phyloP scores from a whole-genome alignment of 2,888 invertebrate species.

The Hipparchia sbordonii region DNA sequence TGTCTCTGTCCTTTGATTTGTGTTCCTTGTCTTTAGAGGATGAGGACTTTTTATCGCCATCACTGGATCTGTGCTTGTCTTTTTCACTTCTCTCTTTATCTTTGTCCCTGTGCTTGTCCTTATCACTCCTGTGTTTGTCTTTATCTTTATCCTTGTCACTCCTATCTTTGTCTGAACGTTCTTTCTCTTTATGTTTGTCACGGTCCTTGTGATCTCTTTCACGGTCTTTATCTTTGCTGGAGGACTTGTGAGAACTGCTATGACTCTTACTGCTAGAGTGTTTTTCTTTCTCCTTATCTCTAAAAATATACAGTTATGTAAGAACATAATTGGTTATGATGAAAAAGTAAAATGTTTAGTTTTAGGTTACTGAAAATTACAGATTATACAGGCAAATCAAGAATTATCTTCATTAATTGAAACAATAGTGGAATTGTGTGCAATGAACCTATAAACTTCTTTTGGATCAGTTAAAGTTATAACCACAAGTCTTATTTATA shows the following conservation, averaged over 20 bases:
- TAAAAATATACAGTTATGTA: slow-evolving; percentile 43
- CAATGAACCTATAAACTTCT: too few relatives aligned
- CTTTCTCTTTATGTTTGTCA: slow-evolving; percentile 47
- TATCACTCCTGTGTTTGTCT: slow-evolving; percentile 58
- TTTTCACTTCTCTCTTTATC: slow-evolving; percentile 49
- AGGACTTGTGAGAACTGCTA: slow-evolving; percentile 81
- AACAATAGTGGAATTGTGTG: background rate
- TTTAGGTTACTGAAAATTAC: too few relatives aligned
- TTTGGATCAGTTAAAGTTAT: background rate
- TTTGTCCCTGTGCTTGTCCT: slow-evolving; percentile 52
- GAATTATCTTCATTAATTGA: background rate
- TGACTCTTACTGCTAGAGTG: slow-evolving; percentile 81
- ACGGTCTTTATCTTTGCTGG: slow-evolving; percentile 78
- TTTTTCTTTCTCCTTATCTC: slow-evolving; percentile 81
- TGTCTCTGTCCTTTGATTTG: slow-evolving; percentile 64
- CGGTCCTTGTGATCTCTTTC: slow-evolving; percentile 58
- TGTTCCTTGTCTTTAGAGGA: slow-evolving; percentile 70
- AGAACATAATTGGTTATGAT: background rate
- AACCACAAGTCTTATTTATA: background rate
- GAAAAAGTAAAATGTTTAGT: too few relatives aligned
- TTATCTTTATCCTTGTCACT: slow-evolving; percentile 57
- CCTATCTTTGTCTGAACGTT: slow-evolving; percentile 62
- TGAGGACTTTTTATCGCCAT: slow-evolving; percentile 57
- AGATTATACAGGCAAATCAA: background rate
- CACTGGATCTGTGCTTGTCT: slow-evolving; percentile 55